Conservation (phyloP, 2,888 invertebrate species). For the Drosophila neotestacea region DNA sequence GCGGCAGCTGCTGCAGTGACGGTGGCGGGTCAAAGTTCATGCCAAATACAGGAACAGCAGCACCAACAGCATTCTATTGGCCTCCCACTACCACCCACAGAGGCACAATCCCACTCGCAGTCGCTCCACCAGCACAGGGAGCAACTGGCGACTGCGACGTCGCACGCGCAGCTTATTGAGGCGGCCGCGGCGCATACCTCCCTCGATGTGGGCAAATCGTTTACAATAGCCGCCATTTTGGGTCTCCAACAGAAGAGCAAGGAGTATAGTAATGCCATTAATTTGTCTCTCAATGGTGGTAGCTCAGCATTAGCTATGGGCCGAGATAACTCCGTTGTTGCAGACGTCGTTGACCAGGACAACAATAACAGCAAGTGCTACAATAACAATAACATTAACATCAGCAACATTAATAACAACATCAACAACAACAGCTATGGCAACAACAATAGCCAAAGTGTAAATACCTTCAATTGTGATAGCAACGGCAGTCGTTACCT, state of each 20-base stretch:
- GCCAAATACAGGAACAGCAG: constrained; percentile 71
- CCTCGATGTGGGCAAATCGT: constrained; percentile 89
- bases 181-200: constrained; percentile 82
- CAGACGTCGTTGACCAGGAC: constrained; percentile 57
- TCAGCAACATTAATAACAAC: constrained; percentile 43
- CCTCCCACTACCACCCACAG: constrained; percentile 61
- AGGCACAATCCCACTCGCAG: constrained; percentile 46
- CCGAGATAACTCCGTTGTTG: constrained; percentile 28
- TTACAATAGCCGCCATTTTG: constrained; percentile 95
- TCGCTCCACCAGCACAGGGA: constrained; percentile 48
- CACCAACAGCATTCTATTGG: constrained; percentile 63
- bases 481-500: constrained; percentile 75
- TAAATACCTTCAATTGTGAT: constrained; percentile 84
- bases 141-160: constrained; percentile 75
- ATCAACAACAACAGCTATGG: constrained; percentile 52
- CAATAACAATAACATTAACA: constrained; percentile 54
- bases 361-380: constrained; percentile 61
- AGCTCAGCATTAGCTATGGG: constrained; percentile 26
- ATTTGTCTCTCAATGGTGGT: constrained; percentile 83
- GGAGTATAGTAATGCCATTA: constrained; percentile 85
- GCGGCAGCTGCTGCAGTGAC: constrained; percentile 67
- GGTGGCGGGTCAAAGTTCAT: constrained; percentile 75
- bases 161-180: constrained; percentile 80
- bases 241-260: constrained; percentile 88
- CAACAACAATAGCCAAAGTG: constrained; percentile 63